Percentiles rank a stretch among this genome's conserved stretches.
These are phyloP conservation scores for Protaetia brevitarsis DNA, from an alignment of 1,140 invertebrate species.

Conservation along the genomic window DNA sequence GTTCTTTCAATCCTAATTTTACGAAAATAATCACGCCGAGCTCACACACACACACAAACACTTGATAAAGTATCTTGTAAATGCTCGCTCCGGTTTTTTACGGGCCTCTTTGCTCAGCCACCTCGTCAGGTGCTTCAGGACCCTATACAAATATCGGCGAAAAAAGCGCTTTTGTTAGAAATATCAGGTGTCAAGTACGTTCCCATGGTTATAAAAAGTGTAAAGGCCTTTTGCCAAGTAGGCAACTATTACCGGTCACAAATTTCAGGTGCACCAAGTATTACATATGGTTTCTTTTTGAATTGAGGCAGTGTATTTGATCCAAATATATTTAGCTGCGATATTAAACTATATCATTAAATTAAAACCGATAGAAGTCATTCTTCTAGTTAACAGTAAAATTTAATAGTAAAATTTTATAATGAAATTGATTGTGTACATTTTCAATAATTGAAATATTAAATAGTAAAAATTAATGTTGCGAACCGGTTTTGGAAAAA, in stretches of 20 bases:
- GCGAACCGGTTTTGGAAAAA: too few species aligned
- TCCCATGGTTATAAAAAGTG: constrained; percentile 41
- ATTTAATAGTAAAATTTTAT: too few species aligned
- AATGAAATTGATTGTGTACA: too few species aligned
- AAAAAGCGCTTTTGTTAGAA: constrained; percentile 20
- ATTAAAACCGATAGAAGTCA: too few species aligned
- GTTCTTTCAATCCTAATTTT: not conserved
- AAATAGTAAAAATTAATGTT: too few species aligned
- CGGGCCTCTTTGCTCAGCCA: not conserved
- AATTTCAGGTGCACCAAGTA: constrained; percentile 1
- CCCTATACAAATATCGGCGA: constrained; percentile 4
- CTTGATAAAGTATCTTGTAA: constrained; percentile 5
- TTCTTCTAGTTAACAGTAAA: too few species aligned
- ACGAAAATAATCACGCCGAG: not conserved
- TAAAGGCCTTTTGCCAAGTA: not conserved
- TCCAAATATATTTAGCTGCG: too few species aligned
- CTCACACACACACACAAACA: not conserved
- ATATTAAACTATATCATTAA: too few species aligned
- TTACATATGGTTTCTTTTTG: not conserved
- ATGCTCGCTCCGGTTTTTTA: not conserved
- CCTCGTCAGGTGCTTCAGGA: not conserved
- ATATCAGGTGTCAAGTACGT: constrained; percentile 47
- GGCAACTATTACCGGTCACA: not conserved
- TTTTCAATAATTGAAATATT: too few species aligned
- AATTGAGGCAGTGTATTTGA: too few species aligned